phyloP scores from a whole-genome alignment of 2,888 invertebrate species.

The Dolomedes plantarius region DNA sequence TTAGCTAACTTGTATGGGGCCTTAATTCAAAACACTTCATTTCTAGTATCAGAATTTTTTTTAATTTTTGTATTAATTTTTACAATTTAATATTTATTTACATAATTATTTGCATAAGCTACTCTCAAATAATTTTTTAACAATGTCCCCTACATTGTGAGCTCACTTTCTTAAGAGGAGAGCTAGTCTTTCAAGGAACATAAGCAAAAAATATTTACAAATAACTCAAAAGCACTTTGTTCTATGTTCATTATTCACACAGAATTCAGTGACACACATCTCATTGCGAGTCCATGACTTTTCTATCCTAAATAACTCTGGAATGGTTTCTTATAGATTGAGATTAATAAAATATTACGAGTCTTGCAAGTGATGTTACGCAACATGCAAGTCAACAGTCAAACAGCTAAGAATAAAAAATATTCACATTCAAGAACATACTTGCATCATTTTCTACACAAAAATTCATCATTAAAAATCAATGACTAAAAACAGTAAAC shows the following conservation, averaged over 20 bases:
- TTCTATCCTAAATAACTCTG: conserved; percentile 56
- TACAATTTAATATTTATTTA: background rate
- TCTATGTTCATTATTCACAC: conserved; percentile 67
- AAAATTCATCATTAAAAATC: conserved; percentile 5
- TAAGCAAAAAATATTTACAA: conserved; percentile 61
- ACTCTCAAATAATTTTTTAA: conserved; percentile 4
- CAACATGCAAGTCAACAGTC: conserved; percentile 26
- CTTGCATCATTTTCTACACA: conserved; percentile 3
- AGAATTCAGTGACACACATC: conserved; percentile 42
- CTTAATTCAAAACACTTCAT: background rate
- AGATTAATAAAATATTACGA: conserved; percentile 58
- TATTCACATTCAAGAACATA: conserved; percentile 33
- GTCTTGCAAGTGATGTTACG: conserved; percentile 22
- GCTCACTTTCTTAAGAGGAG: conserved; percentile 14
- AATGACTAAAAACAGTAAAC: conserved; percentile 12
- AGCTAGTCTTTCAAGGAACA: conserved; percentile 46
- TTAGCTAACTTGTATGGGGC: background rate
- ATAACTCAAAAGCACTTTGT: conserved; percentile 67
- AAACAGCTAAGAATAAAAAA: conserved; percentile 48
- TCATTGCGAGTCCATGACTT: conserved; percentile 31
- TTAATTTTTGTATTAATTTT: background rate
- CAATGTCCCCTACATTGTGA: conserved; percentile 12
- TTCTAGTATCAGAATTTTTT: background rate
- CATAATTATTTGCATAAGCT: conserved; percentile 11
- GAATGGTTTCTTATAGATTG: conserved; percentile 54